phyloP scores from a whole-genome alignment of 2,888 invertebrate genomes.

The Sesamia inferens region DNA sequence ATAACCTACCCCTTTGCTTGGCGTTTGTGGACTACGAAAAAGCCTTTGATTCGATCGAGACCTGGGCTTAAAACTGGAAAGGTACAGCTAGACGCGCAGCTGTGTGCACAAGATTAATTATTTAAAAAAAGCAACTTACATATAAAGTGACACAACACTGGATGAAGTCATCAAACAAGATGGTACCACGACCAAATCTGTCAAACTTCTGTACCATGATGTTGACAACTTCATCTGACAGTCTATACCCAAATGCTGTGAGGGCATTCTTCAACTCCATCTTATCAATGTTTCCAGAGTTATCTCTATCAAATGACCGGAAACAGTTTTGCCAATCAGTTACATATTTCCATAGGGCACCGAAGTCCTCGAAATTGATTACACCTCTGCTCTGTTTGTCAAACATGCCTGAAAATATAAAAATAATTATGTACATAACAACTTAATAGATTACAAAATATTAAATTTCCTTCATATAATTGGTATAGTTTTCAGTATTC shows the following conservation, averaged over 20 bases:
- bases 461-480: neutral
- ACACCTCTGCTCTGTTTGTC: slow-evolving; percentile 97
- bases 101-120: too few species aligned
- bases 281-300: slow-evolving; percentile 97
- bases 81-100: too few species aligned
- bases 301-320: slow-evolving; percentile 97
- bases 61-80: too few species aligned
- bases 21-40: too few species aligned
- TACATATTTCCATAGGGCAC: slow-evolving; percentile 99
- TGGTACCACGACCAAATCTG: slow-evolving; percentile 96
- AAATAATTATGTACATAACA: neutral
- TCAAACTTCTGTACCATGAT: slow-evolving; percentile 98
- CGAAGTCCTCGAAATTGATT: slow-evolving; percentile 98
- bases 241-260: slow-evolving; percentile 96
- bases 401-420: slow-evolving; percentile 94
- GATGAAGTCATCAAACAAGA: slow-evolving; percentile 99
- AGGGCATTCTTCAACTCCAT: slow-evolving; percentile 97
- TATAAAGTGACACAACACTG: slow-evolving; percentile 98
- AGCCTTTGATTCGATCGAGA: too few species aligned
- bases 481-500: neutral
- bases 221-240: slow-evolving; percentile 95
- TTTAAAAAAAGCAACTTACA: slow-evolving; percentile 91
- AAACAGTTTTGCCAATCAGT: slow-evolving; percentile 99
- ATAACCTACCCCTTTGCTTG: too few species aligned
- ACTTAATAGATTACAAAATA: neutral